These are phyloP conservation scores for Pseudonaja textilis DNA, from an alignment of 2,113 vertebrate species.

Conservation along the genomic window DNA sequence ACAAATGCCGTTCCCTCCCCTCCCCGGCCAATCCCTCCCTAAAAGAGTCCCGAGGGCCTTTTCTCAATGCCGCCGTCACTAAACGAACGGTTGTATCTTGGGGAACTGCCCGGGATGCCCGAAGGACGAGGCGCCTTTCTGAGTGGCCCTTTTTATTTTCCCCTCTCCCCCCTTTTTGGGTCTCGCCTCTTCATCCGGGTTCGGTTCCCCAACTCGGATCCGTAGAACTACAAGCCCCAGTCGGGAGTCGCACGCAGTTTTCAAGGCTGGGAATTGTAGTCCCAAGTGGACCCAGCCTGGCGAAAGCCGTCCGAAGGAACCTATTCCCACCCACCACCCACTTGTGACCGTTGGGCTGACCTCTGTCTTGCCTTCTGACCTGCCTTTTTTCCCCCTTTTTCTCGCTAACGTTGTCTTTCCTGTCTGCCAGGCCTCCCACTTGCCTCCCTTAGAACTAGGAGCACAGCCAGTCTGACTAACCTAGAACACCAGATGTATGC, in stretches of 20 bases:
- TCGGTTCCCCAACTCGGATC: background rate
- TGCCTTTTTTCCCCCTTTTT: conserved; percentile 36
- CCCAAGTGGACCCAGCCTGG: too few species aligned
- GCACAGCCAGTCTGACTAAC: conserved; percentile 95
- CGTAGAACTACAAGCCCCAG: background rate
- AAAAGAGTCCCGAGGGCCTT: too few species aligned
- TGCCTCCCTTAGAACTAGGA: conserved; percentile 98
- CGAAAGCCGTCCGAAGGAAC: accelerated
- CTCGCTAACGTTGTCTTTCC: conserved; percentile 83
- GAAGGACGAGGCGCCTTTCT: too few species aligned
- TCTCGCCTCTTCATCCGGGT: too few species aligned
- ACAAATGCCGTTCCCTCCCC: background rate
- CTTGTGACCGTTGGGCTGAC: background rate
- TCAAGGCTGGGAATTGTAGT: background rate
- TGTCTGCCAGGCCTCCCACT: conserved; percentile 93
- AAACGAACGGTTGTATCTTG: too few species aligned
- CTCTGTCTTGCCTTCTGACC: background rate
- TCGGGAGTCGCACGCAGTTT: background rate
- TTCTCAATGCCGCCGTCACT: too few species aligned
- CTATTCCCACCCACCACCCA: accelerated
- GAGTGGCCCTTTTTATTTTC: too few species aligned
- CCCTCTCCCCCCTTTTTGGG: too few species aligned
- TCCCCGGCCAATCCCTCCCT: background rate
- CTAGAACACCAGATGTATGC: conserved; percentile 92
- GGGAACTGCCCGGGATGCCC: too few species aligned